Percentiles rank a stretch among this genome's conserved stretches.
phyloP scores from a whole-genome alignment of 2,113 vertebrate genomes.

The Thunnus thynnus region DNA sequence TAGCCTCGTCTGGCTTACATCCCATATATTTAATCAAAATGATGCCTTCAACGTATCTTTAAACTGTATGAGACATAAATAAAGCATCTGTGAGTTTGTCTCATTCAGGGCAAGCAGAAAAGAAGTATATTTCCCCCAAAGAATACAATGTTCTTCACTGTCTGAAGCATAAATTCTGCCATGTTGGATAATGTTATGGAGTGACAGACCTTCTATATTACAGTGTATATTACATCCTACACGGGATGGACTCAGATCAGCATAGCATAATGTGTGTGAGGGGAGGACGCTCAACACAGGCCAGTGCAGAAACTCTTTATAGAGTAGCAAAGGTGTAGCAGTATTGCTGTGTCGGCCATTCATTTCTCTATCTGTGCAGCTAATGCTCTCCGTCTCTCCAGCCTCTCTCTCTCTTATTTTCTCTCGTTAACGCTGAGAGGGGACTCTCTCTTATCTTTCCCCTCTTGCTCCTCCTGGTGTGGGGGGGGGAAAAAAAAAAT shows the following conservation, averaged over 20 bases:
- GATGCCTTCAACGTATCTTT: too few species aligned
- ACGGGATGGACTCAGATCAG: constrained; percentile 10
- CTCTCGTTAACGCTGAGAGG: constrained; percentile 59
- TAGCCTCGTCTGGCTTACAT: too few species aligned
- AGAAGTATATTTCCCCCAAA: too few species aligned
- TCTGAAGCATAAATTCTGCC: too few species aligned
- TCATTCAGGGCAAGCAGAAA: too few species aligned
- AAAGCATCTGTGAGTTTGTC: too few species aligned
- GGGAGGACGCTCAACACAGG: not conserved
- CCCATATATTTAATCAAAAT: too few species aligned
- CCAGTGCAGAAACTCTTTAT: not conserved
- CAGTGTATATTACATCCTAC: not conserved
- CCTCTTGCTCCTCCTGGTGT: constrained; percentile 47
- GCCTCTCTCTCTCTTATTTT: constrained; percentile 35
- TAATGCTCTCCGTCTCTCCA: constrained; percentile 28
- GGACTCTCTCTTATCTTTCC: constrained; percentile 63
- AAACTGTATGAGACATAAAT: too few species aligned
- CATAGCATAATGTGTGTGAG: not conserved
- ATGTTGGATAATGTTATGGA: not conserved
- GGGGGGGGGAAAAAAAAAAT: constrained; percentile 32
- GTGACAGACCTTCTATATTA: too few species aligned
- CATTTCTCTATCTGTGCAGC: constrained; percentile 31
- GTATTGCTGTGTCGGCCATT: constrained; percentile 35
- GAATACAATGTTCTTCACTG: too few species aligned
- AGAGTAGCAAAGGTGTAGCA: constrained; percentile 8